Conservation (phyloP, 1,140 invertebrate genomes). For the Zaprionus taronus region DNA sequence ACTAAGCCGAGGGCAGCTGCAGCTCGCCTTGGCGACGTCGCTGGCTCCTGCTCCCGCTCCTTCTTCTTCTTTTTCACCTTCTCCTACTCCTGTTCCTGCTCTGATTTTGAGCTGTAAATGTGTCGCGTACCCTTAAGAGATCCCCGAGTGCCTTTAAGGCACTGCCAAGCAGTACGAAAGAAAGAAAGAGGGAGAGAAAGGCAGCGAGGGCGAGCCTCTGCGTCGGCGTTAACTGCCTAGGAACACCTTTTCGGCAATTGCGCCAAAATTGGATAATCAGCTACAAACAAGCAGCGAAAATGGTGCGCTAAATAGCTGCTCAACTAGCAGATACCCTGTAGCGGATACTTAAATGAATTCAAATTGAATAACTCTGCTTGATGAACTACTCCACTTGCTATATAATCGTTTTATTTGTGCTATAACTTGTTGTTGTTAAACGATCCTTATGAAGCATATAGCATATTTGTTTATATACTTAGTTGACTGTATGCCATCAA, state of each 20-base stretch:
- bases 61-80: background rate
- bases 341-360: background rate
- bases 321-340: slow-evolving; percentile 9
- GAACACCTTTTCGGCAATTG: slow-evolving; percentile 47
- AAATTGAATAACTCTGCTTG: no score
- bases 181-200: background rate
- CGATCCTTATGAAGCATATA: no score
- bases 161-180: background rate
- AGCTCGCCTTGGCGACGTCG: background rate
- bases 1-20: slow-evolving; percentile 33
- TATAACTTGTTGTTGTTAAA: no score
- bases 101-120: slow-evolving; percentile 62
- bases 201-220: background rate
- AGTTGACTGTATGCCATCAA: background rate
- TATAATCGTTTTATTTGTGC: background rate
- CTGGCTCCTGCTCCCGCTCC: background rate
- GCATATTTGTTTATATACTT: no score
- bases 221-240: slow-evolving; percentile 28
- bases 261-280: slow-evolving; percentile 41
- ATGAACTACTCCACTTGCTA: background rate
- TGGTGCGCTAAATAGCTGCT: background rate
- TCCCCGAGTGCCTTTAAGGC: slow-evolving; percentile 6
- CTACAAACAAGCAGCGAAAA: slow-evolving; percentile 52
- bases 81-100: slow-evolving; percentile 24
- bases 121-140: slow-evolving; percentile 56